A percentile compares a stretch with the other conserved stretches of the same genome.
phyloP scores from a whole-genome alignment of 2,888 invertebrate species.

The Lasioglossum morio region DNA sequence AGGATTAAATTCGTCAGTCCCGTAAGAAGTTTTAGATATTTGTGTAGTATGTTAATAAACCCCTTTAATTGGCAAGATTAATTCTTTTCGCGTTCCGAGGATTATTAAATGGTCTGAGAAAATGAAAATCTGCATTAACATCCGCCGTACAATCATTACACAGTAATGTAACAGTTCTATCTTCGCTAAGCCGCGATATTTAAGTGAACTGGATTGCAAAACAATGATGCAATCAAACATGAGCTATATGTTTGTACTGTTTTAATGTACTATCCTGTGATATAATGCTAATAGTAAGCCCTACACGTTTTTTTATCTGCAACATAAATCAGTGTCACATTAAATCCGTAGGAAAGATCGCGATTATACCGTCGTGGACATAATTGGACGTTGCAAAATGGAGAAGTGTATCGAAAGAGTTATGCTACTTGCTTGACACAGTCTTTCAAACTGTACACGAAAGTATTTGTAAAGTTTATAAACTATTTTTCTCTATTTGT shows the following conservation, averaged over 20 bases:
- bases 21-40: background rate
- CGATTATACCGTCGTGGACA: conserved; percentile 1
- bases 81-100: background rate
- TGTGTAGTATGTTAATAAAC: background rate
- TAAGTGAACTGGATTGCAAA: background rate
- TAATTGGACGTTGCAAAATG: conserved; percentile 27
- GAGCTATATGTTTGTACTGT: background rate
- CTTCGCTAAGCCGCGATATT: background rate
- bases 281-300: conserved; percentile 3
- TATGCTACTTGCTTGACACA: background rate
- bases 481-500: background rate
- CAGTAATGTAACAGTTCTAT: background rate
- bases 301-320: conserved; percentile 21
- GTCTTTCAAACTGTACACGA: background rate
- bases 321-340: conserved; percentile 23
- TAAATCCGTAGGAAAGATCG: conserved; percentile 19
- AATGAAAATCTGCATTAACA: background rate
- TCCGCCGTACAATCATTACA: background rate
- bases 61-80: background rate
- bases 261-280: background rate
- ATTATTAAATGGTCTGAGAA: background rate
- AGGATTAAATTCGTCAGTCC: background rate
- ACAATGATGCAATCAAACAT: background rate
- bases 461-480: background rate
- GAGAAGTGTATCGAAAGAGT: conserved; percentile 10